These are phyloP conservation scores for Cichlasoma orientale DNA, from an alignment of 2,797 vertebrate species.

Conservation along the genomic window DNA sequence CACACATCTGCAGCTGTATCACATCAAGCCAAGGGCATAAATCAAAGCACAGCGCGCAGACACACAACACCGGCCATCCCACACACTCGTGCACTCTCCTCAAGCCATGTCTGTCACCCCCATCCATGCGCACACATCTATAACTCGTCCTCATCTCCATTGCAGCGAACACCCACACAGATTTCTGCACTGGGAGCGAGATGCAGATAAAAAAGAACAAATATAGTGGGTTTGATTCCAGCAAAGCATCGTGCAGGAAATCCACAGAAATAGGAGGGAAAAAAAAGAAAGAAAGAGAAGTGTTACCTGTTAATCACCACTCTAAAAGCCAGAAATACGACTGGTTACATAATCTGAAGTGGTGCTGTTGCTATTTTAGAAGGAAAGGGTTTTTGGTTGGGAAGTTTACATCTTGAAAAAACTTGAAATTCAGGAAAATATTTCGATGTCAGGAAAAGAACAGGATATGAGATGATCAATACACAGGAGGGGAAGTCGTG, in stretches of 20 bases:
- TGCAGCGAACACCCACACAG: conserved; percentile 70
- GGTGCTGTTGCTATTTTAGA: conserved; percentile 37
- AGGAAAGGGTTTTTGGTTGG: not conserved
- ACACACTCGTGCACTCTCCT: conserved; percentile 62
- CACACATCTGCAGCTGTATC: conserved; percentile 65
- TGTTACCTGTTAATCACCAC: conserved; percentile 58
- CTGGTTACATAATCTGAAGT: conserved; percentile 52
- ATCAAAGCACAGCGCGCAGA: conserved; percentile 50
- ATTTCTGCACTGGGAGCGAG: conserved; percentile 54
- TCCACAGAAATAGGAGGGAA: conserved; percentile 17
- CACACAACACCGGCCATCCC: conserved; percentile 49
- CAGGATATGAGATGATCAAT: not conserved
- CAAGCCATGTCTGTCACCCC: conserved; percentile 54
- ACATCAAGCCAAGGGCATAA: conserved; percentile 65
- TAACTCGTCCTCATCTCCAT: conserved; percentile 66
- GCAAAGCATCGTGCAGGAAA: conserved; percentile 47
- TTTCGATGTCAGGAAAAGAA: not conserved
- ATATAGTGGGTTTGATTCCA: conserved; percentile 52
- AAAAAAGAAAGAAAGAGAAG: not conserved
- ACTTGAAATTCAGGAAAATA: not conserved
- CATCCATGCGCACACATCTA: conserved; percentile 28
- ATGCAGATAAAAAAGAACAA: conserved; percentile 60
- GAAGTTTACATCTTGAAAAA: not conserved
- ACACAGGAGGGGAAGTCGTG: not conserved
- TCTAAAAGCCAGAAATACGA: conserved; percentile 46